These are phyloP conservation scores for Plebejus melissa DNA, from an alignment of 2,888 invertebrate species.

Conservation along the genomic window DNA sequence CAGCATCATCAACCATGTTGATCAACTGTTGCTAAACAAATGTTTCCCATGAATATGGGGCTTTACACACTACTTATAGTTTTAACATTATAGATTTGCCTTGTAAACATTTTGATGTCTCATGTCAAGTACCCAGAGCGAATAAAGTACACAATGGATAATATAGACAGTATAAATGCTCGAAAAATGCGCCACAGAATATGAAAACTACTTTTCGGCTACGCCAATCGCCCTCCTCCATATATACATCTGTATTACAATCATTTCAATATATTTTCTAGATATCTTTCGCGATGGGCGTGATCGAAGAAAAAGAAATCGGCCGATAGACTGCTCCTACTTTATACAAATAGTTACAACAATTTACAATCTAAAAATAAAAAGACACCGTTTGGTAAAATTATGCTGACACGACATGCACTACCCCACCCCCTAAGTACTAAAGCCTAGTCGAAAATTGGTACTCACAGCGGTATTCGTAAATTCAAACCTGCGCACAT, in stretches of 20 bases:
- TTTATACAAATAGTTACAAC: slow-evolving; percentile 34
- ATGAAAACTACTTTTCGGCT: slow-evolving; percentile 16
- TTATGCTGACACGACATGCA: slow-evolving; percentile 32
- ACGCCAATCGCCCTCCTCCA: slow-evolving; percentile 12
- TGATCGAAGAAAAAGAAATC: slow-evolving; percentile 13
- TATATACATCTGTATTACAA: slow-evolving; percentile 17
- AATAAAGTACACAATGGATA: slow-evolving; percentile 18
- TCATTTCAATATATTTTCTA: neutral
- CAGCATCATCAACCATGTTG: no score
- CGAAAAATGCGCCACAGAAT: slow-evolving; percentile 25
- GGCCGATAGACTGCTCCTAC: slow-evolving; percentile 22
- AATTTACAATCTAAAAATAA: slow-evolving; percentile 31
- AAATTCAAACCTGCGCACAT: neutral
- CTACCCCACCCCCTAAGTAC: slow-evolving; percentile 62
- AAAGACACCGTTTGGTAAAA: slow-evolving; percentile 35
- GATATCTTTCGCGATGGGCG: slow-evolving; percentile 17
- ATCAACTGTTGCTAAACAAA: no score
- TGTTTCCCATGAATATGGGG: no score
- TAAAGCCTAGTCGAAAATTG: slow-evolving; percentile 45
- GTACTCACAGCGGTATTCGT: slow-evolving; percentile 29
- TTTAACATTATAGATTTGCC: neutral
- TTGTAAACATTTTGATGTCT: neutral
- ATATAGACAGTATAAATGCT: slow-evolving; percentile 27
- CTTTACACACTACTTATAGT: neutral
- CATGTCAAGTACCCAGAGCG: slow-evolving; percentile 8